These are phyloP conservation scores for Choloepus hoffmanni DNA, from an alignment of 2,113 vertebrate species.

Conservation along the genomic window DNA sequence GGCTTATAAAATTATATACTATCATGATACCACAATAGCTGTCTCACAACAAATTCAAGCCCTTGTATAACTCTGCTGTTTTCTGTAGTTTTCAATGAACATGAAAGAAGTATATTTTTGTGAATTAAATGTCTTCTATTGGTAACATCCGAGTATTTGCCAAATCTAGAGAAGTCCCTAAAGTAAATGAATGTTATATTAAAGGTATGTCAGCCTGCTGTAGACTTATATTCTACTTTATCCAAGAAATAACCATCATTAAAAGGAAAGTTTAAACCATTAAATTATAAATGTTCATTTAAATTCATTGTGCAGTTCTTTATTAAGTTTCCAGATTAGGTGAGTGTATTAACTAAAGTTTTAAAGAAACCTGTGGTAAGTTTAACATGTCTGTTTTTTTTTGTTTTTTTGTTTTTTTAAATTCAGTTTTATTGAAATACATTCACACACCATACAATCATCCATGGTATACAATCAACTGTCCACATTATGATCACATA, in stretches of 20 bases:
- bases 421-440: no score
- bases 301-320: slow-evolving; percentile 50
- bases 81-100: background rate
- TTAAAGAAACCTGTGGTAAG: slow-evolving; percentile 55
- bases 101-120: background rate
- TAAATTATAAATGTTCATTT: slow-evolving; percentile 82
- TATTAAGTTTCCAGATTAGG: slow-evolving; percentile 72
- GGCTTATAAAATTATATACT: background rate
- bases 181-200: slow-evolving; percentile 69
- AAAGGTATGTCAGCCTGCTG: slow-evolving; percentile 68
- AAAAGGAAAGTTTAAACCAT: slow-evolving; percentile 79
- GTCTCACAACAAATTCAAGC: background rate
- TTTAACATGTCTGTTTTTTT: background rate
- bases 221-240: slow-evolving; percentile 60
- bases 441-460: no score
- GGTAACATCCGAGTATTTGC: slow-evolving; percentile 46
- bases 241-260: slow-evolving; percentile 79
- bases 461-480: no score
- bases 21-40: background rate
- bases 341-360: slow-evolving; percentile 22
- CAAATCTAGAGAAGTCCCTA: slow-evolving; percentile 67
- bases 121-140: slow-evolving; percentile 59
- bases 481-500: no score
- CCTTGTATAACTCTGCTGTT: background rate
- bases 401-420: no score